Percentiles rank a stretch among this genome's conserved stretches.
Conservation (phyloP, 30 jellyfish, hydroid and myxozoan species). For the Hydractinia symbiolongicarpus region DNA sequence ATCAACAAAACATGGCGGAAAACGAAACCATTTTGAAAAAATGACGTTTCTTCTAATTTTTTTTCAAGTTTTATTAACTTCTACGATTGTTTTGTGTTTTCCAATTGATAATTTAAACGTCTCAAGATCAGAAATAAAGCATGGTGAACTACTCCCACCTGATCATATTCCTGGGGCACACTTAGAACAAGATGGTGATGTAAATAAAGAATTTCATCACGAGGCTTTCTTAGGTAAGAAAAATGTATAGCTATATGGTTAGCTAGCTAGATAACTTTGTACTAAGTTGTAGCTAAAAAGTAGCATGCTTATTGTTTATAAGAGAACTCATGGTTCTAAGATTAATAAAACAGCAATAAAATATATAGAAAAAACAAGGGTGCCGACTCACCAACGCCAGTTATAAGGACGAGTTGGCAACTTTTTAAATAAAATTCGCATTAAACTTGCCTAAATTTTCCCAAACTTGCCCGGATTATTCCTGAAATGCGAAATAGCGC, state of each 20-base stretch:
- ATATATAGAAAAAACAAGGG: too few species aligned
- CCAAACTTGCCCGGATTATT: too few species aligned
- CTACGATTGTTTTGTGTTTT: neutral
- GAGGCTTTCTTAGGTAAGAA: constrained; percentile 60
- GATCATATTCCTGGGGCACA: constrained; percentile 84
- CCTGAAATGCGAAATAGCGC: too few species aligned
- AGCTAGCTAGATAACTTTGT: too few species aligned
- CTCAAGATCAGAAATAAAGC: constrained; percentile 55
- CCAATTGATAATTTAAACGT: constrained; percentile 28
- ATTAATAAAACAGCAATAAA: too few species aligned
- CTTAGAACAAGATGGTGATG: constrained; percentile 83
- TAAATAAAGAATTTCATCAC: constrained; percentile 77
- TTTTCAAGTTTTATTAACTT: neutral
- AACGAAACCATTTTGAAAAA: neutral
- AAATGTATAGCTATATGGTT: neutral
- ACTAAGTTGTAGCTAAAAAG: too few species aligned
- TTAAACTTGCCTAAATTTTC: too few species aligned
- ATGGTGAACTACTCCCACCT: constrained; percentile 75
- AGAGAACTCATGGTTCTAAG: too few species aligned
- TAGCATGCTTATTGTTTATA: too few species aligned
- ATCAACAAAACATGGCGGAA: neutral
- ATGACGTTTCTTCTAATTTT: neutral
- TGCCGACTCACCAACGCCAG: too few species aligned
- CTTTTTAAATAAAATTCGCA: too few species aligned
- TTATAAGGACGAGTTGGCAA: too few species aligned